These are phyloP conservation scores for Sorex araneus DNA, from an alignment of 2,113 vertebrate genomes.

Conservation along the genomic window DNA sequence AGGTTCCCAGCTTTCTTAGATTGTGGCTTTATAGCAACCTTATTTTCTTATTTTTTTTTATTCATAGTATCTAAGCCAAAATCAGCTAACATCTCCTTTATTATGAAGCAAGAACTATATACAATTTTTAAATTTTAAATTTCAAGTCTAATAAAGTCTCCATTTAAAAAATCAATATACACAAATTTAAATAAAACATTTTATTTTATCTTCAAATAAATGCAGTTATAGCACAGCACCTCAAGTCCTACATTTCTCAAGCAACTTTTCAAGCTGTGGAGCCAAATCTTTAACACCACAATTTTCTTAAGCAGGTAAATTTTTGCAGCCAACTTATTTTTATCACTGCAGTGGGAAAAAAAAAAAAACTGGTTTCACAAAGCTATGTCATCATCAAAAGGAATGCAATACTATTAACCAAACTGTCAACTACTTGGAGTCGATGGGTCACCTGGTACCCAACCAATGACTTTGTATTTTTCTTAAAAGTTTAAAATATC, in stretches of 20 bases:
- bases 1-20: neutral
- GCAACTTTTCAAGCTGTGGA: neutral
- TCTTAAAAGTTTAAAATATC: neutral
- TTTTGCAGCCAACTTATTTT: neutral
- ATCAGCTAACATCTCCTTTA: neutral
- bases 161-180: conserved; percentile 4
- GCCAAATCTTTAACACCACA: neutral
- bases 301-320: neutral
- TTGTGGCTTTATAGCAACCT: neutral
- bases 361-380: conserved; percentile 2
- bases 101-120: neutral
- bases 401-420: neutral
- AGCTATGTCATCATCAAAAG: neutral
- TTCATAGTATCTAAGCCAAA: neutral
- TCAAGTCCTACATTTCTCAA: neutral
- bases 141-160: neutral
- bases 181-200: neutral
- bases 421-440: neutral
- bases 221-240: neutral
- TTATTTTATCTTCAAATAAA: conserved; percentile 6
- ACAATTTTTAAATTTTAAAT: neutral
- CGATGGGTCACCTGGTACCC: neutral
- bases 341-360: neutral
- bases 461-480: neutral
- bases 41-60: neutral